Base-by-base conservation (phyloP, 2,797 vertebrate species). In the Pyrocephalus nanus region DNA sequence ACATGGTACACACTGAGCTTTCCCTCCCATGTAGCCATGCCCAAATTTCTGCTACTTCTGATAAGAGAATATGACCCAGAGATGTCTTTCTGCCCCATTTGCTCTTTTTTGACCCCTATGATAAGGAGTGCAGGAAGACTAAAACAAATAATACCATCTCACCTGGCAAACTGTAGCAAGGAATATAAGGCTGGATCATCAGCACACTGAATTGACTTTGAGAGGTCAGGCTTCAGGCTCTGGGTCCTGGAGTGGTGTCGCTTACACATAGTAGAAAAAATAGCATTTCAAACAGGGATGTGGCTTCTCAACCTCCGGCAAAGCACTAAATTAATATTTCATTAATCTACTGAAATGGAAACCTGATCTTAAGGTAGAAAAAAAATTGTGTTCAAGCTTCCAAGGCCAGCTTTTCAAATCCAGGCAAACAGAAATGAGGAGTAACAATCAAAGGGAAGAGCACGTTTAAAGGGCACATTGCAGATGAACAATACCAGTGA, bases 191-290 rank as follows among this genome's bases (percentile, higher is more conserved):
- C 40, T 57, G 50, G 32, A 67, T 69, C 12, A 9, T 48, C 51
- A 65, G 8, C n/a, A 15, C 25, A 32, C 42, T 80, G 69, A 54
- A 20, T 9, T 72, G 36, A 81, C 25, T 80, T 87, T 47, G 12
- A 30, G 38, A 64, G 6, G 5, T 66, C 22, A 42, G 30, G 40
- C n/a, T 51, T 61, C 54, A 57, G 38, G 22, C 27, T 54, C 30
- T 1, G 2, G 11, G 11, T 34, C 45, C 26, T 22, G 8, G 13
- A 53, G 16, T 34, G 26, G 18, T 48, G 36, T 67, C 27, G 80
- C n/a, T 51, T 65, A 8, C 2, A 1, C 5, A 2, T 1, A 2
- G 14, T 22, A 67, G 64, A 75, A 65, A 43, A 1, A 4, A 2
- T 19, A 45, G 7, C 38, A 40, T 20, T 82, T 43, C 20, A 43